Conservation (phyloP, 2,888 invertebrate genomes). For the Temnothorax unifasciatus region DNA sequence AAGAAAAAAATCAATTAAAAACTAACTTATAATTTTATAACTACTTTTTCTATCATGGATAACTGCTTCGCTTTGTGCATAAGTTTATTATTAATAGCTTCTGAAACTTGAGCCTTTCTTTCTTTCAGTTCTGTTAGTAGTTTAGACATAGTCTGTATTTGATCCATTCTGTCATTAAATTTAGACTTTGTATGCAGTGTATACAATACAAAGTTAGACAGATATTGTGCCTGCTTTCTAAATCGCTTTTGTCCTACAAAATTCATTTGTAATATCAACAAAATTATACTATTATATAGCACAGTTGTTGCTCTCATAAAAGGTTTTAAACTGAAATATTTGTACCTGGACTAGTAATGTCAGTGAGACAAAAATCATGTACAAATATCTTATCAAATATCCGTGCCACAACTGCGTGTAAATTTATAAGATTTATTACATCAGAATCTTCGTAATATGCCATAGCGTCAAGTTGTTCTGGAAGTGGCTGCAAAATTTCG, state of each 20-base stretch:
- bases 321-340: background rate
- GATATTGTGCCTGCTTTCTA: constrained; percentile 71
- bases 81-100: constrained; percentile 65
- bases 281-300: background rate
- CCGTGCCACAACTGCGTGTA: constrained; percentile 68
- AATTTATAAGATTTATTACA: constrained; percentile 73
- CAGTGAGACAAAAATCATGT: constrained; percentile 74
- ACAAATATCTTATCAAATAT: constrained; percentile 75
- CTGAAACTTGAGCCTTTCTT: constrained; percentile 56
- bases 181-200: constrained; percentile 61
- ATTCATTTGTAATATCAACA: background rate
- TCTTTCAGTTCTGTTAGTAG: constrained; percentile 59
- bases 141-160: constrained; percentile 59
- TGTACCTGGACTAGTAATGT: constrained; percentile 76
- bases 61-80: constrained; percentile 66
- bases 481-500: constrained; percentile 69
- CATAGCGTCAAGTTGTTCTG: constrained; percentile 69
- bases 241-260: constrained; percentile 80
- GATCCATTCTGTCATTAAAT: constrained; percentile 65
- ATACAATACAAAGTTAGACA: constrained; percentile 79
- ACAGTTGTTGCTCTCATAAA: background rate
- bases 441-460: constrained; percentile 65
- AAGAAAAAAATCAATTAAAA: background rate
- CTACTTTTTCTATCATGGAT: constrained; percentile 70
- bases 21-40: background rate